Conservation (phyloP, 1,140 invertebrate genomes). For the Reticulitermes speratus region DNA sequence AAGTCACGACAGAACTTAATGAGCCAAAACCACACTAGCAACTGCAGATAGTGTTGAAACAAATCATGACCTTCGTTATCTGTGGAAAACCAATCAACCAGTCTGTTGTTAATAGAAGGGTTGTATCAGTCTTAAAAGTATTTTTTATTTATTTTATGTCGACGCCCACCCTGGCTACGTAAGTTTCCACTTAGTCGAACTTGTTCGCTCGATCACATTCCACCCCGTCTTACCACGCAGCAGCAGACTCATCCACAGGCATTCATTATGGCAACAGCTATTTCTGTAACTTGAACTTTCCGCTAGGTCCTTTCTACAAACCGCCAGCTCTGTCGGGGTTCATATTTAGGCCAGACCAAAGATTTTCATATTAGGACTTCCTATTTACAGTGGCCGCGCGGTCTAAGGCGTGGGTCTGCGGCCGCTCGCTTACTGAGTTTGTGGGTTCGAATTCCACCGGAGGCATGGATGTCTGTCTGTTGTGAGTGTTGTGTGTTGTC, state of each 20-base stretch:
- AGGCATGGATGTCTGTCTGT: too few species aligned
- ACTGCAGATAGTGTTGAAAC: background rate
- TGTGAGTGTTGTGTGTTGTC: too few species aligned
- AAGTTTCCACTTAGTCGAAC: slow-evolving; percentile 2
- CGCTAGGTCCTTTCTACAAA: background rate
- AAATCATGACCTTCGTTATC: background rate
- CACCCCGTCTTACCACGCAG: background rate
- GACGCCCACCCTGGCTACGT: background rate
- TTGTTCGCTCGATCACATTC: background rate
- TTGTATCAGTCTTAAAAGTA: background rate
- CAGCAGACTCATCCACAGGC: background rate
- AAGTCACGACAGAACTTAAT: too few species aligned
- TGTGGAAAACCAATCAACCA: background rate
- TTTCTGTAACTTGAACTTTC: background rate
- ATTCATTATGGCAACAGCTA: background rate
- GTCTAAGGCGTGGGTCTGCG: background rate
- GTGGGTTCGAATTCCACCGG: too few species aligned
- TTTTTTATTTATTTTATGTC: background rate
- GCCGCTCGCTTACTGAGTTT: too few species aligned
- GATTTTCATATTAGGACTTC: background rate
- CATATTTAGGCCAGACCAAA: background rate
- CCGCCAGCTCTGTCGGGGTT: background rate
- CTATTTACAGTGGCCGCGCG: background rate
- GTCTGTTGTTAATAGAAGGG: background rate
- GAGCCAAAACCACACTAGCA: background rate